phyloP scores from a whole-genome alignment of 2,113 vertebrate species.

The Tragelaphus scriptus region DNA sequence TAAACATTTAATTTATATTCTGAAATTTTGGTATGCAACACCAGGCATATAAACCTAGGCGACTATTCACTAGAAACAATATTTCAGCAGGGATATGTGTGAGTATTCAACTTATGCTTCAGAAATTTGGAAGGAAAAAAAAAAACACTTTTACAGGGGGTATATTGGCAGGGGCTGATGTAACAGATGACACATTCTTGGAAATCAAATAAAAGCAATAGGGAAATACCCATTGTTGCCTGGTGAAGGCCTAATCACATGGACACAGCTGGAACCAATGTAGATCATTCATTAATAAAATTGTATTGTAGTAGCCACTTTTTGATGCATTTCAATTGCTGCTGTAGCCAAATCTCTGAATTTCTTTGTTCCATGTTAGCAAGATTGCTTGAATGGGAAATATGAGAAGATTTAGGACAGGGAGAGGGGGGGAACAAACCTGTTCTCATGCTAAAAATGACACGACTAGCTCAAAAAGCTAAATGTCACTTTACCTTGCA shows the following conservation, averaged over 20 bases:
- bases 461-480: slow-evolving; percentile 57
- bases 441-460: slow-evolving; percentile 54
- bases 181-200: slow-evolving; percentile 85
- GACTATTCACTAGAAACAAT: slow-evolving; percentile 73
- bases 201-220: slow-evolving; percentile 85
- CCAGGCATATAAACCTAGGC: slow-evolving; percentile 73
- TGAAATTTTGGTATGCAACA: slow-evolving; percentile 70
- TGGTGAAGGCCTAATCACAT: slow-evolving; percentile 82
- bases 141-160: slow-evolving; percentile 73
- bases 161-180: slow-evolving; percentile 79
- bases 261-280: slow-evolving; percentile 83
- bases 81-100: slow-evolving; percentile 79
- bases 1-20: slow-evolving; percentile 73
- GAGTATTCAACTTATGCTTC: slow-evolving; percentile 79
- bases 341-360: slow-evolving; percentile 56
- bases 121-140: slow-evolving; percentile 66
- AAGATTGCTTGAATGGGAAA: slow-evolving; percentile 56
- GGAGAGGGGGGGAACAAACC: background rate
- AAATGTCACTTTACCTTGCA: slow-evolving; percentile 70
- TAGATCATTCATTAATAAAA: slow-evolving; percentile 85
- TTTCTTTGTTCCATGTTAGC: slow-evolving; percentile 57
- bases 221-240: slow-evolving; percentile 82
- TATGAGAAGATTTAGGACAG: slow-evolving; percentile 32
- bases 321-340: slow-evolving; percentile 73
- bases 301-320: slow-evolving; percentile 75